These are phyloP conservation scores for Lepidurus apus DNA, from an alignment of 1,140 invertebrate species.

Conservation along the genomic window DNA sequence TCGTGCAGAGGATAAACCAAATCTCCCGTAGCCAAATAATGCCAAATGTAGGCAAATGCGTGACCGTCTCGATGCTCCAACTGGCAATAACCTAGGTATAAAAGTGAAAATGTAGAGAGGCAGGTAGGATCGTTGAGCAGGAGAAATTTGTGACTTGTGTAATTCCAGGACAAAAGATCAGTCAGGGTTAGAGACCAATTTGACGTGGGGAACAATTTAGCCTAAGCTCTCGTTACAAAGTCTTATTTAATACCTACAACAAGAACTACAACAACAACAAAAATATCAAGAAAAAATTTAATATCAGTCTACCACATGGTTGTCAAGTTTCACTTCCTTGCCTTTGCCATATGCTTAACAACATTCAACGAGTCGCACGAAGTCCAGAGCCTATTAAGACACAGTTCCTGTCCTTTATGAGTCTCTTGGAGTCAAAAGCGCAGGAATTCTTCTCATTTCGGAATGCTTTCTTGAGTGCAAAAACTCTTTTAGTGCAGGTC, in stretches of 20 bases:
- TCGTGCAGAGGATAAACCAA: conserved; percentile 35
- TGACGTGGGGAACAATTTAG: neutral
- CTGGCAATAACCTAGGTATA: neutral
- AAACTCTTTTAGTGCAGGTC: too few relatives aligned
- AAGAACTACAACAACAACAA: neutral
- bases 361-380: neutral
- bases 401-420: too few relatives aligned
- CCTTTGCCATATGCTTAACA: neutral
- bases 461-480: too few relatives aligned
- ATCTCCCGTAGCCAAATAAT: conserved; percentile 34
- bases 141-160: neutral
- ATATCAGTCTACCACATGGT: neutral
- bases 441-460: too few relatives aligned
- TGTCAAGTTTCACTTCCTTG: neutral
- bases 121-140: neutral
- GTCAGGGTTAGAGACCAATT: neutral
- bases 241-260: neutral
- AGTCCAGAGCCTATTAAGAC: neutral
- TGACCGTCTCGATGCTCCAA: conserved; percentile 31
- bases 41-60: conserved; percentile 33
- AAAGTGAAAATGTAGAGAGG: neutral
- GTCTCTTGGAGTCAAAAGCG: too few relatives aligned
- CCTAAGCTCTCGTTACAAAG: neutral
- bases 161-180: neutral
- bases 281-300: neutral